These are phyloP conservation scores for Spinus pinus DNA, from an alignment of 2,797 vertebrate species.

Conservation along the genomic window DNA sequence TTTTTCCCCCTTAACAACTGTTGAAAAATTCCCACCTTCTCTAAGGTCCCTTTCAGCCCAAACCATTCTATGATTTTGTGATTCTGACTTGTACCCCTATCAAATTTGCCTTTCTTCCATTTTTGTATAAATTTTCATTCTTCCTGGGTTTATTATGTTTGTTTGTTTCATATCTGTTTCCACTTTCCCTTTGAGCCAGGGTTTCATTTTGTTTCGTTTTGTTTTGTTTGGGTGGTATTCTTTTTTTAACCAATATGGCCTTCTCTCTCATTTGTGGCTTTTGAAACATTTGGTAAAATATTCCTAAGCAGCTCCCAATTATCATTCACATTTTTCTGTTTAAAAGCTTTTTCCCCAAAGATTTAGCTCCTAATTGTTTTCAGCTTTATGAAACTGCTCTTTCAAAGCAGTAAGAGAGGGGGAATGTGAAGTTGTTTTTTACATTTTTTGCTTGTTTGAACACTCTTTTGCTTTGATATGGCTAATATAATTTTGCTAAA, in stretches of 20 bases:
- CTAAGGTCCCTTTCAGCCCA: neutral
- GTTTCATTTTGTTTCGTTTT: constrained; percentile 16
- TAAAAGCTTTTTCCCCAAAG: constrained; percentile 30
- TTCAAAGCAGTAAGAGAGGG: neutral
- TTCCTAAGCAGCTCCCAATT: constrained; percentile 38
- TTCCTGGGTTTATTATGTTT: neutral
- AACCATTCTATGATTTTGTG: neutral
- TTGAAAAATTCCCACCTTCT: neutral
- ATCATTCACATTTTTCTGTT: constrained; percentile 49
- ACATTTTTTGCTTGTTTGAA: neutral
- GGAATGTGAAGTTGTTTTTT: neutral
- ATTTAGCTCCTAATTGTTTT: constrained; percentile 34
- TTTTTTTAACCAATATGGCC: neutral
- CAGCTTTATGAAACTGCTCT: constrained; percentile 4
- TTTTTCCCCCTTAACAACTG: neutral
- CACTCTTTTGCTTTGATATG: neutral
- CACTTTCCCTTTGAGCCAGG: neutral
- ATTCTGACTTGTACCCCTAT: neutral
- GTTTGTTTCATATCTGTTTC: neutral
- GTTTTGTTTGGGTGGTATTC: constrained; percentile 3
- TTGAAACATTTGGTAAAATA: neutral
- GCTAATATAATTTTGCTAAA: neutral
- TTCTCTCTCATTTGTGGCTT: constrained; percentile 36
- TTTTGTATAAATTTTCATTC: neutral
- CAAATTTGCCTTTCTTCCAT: neutral